Evolutionary conservation across 2,113 vertebrate genomes (phyloP).

Genomic region (Hippocampus abdominalis): DNA sequence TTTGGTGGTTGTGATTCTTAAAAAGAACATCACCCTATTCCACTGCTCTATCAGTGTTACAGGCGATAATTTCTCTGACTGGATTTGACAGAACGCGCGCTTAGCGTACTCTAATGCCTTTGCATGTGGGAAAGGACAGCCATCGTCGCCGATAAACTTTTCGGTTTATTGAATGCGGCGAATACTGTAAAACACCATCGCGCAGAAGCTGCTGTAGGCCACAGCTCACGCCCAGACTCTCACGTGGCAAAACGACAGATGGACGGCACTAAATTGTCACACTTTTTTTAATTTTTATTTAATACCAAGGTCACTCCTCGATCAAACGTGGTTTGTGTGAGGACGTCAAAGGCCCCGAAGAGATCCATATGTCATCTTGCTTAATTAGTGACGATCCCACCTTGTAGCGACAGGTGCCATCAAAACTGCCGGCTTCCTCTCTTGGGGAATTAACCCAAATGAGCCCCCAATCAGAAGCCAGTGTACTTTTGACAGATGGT

Average conservation of each 20-base stretch:
- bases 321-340: not conserved
- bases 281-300: not conserved
- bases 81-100: no score
- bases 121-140: no score
- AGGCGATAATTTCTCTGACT: no score
- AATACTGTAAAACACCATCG: no score
- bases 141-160: no score
- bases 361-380: not conserved
- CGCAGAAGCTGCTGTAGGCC: no score
- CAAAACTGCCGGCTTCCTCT: not conserved
- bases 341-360: not conserved
- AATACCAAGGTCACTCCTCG: not conserved
- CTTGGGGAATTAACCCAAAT: not conserved
- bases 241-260: no score
- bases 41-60: no score
- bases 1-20: not conserved
- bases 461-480: not conserved
- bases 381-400: not conserved
- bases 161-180: no score
- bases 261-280: not conserved
- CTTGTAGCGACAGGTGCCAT: not conserved
- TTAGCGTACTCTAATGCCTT: no score
- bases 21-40: not conserved
- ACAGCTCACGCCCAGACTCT: no score
- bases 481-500: not conserved